Base-by-base conservation (phyloP, 2,113 vertebrate species). In the Engystomops pustulosus region DNA sequence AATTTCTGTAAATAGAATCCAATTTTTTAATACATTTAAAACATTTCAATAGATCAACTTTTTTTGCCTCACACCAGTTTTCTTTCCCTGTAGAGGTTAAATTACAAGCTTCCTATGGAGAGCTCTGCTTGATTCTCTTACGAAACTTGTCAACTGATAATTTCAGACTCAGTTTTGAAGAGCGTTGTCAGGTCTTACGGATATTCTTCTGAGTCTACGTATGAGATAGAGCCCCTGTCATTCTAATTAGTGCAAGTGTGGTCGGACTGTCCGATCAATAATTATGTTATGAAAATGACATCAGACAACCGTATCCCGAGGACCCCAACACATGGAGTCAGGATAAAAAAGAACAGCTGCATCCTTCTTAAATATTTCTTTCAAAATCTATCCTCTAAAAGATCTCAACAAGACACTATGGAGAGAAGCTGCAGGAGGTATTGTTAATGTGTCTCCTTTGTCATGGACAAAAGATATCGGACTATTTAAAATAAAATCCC, bases 221-320 rank as follows among this genome's bases (percentile, higher is more conserved):
- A 15, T 36, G 32, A 38, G 32, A 55, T 55, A 60, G 75, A 25
- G 32, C 20, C 41, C 75, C 53, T 78, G 75, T 60, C 49, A 78
- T 32, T 36, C 11, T n/a, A 78, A 78, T 78, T 78, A 78, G 30
- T 58, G 53, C 51, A 3, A 36, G 53, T 25, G 53, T 6, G 32
- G 75, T n/a, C 2, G 34, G 75, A 25, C 51, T 34, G 18, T 58
- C 32, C 75, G 18, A 78, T 78, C 51, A 78, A 60, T 78, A 60
- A 78, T 60, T 78, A 60, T 78, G 32, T 58, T 60, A 32, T 15
- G 75, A 17, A 12, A 78, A 78, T 60, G 32, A 58, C 20, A 58
- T 78, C n/a, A 55, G 75, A 78, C 30, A 78, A 78, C 75, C 75
- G 75, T 78, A 55, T 60, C 75, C 47, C 17, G 32, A 45, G 34